Percentiles rank a stretch among this genome's conserved stretches.
Conservation (phyloP, 2,797 vertebrate genomes). For the Sebastes miniatus region DNA sequence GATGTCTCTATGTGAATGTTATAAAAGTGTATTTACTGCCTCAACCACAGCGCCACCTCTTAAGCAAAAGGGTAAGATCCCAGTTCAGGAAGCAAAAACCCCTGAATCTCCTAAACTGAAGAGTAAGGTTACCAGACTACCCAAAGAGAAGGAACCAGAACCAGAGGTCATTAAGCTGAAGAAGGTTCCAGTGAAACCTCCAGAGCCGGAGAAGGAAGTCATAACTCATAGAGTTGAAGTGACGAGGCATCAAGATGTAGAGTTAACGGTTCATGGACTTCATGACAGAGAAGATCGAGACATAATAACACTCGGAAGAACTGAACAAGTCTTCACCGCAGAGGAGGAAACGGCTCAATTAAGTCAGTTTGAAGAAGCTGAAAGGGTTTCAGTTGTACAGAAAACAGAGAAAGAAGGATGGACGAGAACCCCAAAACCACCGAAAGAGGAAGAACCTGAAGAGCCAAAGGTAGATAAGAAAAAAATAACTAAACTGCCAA, state of each 20-base stretch:
- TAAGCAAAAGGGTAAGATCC: conserved; percentile 80
- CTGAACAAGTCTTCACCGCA: conserved; percentile 57
- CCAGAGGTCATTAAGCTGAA: conserved; percentile 67
- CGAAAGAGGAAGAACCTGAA: conserved; percentile 35
- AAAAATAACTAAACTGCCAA: conserved; percentile 26
- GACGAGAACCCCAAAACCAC: conserved; percentile 47
- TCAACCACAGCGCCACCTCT: conserved; percentile 67
- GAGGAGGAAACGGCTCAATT: conserved; percentile 46
- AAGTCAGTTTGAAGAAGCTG: conserved; percentile 37
- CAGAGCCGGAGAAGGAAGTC: conserved; percentile 57
- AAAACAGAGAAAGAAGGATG: conserved; percentile 39
- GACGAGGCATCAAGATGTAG: conserved; percentile 33
- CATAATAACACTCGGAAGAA: conserved; percentile 53
- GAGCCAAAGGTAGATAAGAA: conserved; percentile 28
- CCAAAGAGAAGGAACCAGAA: conserved; percentile 69
- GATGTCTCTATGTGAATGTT: conserved; percentile 30
- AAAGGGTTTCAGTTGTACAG: conserved; percentile 27
- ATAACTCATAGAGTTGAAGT: conserved; percentile 54
- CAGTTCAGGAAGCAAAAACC: conserved; percentile 72
- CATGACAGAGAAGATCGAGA: conserved; percentile 63
- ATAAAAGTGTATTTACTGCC: conserved; percentile 53
- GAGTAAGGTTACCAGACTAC: conserved; percentile 58
- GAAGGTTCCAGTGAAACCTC: conserved; percentile 63
- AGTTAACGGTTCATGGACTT: conserved; percentile 55
- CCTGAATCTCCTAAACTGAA: conserved; percentile 68